These are phyloP conservation scores for Pagrus major DNA, from an alignment of 2,113 vertebrate species.

Conservation along the genomic window DNA sequence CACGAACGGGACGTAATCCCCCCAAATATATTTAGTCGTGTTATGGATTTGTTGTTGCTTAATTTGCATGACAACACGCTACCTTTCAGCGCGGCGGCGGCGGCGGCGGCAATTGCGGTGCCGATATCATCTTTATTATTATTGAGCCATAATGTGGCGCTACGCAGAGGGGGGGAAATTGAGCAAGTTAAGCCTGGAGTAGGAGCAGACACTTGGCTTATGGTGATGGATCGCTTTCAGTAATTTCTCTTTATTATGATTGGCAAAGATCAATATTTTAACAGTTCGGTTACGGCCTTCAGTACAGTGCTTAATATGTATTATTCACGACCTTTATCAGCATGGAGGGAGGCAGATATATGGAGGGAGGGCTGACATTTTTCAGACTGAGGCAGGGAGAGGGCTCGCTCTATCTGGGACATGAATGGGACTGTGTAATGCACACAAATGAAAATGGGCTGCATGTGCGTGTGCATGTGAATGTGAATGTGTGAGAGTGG, in stretches of 20 bases:
- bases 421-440: conserved; percentile 71
- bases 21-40: conserved; percentile 81
- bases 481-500: conserved; percentile 13
- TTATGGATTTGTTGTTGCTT: conserved; percentile 83
- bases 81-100: conserved; percentile 70
- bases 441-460: conserved; percentile 65
- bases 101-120: conserved; percentile 66
- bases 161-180: conserved; percentile 70
- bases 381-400: conserved; percentile 55
- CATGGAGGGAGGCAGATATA: conserved; percentile 44
- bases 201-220: conserved; percentile 68
- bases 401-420: conserved; percentile 63
- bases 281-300: conserved; percentile 83
- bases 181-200: conserved; percentile 79
- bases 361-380: conserved; percentile 60
- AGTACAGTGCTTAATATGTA: conserved; percentile 83
- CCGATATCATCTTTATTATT: conserved; percentile 84
- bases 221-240: conserved; percentile 84
- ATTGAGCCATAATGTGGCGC: conserved; percentile 76
- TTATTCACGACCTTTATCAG: conserved; percentile 85
- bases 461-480: conserved; percentile 57
- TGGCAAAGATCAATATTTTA: conserved; percentile 88
- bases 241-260: conserved; percentile 87
- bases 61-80: conserved; percentile 85
- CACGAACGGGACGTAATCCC: conserved; percentile 74